Conservation (phyloP, 2,888 invertebrate species). For the Perizoma affinitatum region DNA sequence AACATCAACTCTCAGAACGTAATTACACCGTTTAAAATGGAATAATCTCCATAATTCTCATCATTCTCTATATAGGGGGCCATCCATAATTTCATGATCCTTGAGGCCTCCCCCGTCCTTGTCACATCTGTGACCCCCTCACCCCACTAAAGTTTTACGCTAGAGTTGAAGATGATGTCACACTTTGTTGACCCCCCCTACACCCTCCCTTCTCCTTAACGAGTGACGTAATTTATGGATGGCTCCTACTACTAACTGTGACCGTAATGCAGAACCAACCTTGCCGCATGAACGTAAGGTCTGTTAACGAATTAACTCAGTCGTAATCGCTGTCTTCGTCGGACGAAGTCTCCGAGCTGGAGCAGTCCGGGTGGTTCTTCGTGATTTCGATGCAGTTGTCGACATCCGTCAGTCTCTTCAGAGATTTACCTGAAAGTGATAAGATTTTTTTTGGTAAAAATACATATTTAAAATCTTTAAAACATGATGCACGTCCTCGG, state of each 20-base stretch:
- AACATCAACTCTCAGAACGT: constrained; percentile 7
- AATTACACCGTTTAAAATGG: constrained; percentile 10
- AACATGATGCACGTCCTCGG: too few species aligned
- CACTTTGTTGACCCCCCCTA: too few species aligned
- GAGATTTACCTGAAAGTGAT: constrained; percentile 63
- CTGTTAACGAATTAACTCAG: constrained; percentile 44
- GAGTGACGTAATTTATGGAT: too few species aligned
- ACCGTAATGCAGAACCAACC: constrained; percentile 25
- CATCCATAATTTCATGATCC: too few species aligned
- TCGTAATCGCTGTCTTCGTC: constrained; percentile 76
- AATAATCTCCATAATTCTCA: too few species aligned
- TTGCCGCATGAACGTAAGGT: constrained; percentile 18
- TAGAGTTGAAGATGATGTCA: too few species aligned
- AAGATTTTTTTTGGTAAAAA: neutral
- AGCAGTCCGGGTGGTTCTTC: constrained; percentile 78
- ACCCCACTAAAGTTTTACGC: too few species aligned
- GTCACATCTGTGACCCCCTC: too few species aligned
- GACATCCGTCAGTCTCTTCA: constrained; percentile 77
- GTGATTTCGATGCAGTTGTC: constrained; percentile 83
- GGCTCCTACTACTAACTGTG: constrained; percentile 4
- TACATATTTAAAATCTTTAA: neutral
- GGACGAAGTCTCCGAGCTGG: constrained; percentile 69
- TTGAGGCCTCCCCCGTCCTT: too few species aligned
- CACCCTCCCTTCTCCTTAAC: too few species aligned
- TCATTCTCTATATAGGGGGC: constrained; percentile 5